Base-by-base conservation (phyloP, 2,888 invertebrate species). In the Atrina japonica region DNA sequence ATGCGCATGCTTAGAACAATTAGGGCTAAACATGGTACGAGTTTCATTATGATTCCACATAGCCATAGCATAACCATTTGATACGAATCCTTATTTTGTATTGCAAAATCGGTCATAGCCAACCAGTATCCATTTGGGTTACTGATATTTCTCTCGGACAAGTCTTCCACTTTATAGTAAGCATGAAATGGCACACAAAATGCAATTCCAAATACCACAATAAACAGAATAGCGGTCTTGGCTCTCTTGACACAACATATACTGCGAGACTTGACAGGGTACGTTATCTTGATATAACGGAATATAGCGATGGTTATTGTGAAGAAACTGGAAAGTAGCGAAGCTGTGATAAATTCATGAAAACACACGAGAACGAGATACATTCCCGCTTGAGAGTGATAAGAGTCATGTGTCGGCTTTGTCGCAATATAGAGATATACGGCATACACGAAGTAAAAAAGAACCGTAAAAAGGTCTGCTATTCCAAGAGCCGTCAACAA, bases 241-340 rank as follows among this genome's bases (percentile, higher is more conserved):
- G 56, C 56, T 11, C 56, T 25, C 21, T 21, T 56, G 1, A 56
- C 11, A 11, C 40, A 35, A 16, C 56, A 56, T 6, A 21, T 23
- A n/a, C 35, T 35, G 9, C 40, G 40, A 30, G 56, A 18, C 3
- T 40, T 18, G 14, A 23, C 16, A 11, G 56, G 56, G 14, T 56
- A 40, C 18, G 40, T 23, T 35, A 56, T 56, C 29, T 41, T 56
- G 9, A 56, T 35, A 40, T 40, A 56, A 7, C 56, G 18, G 56
- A 56, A 56, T 40, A 56, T 56, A 23, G 40, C 40, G 40, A 56
- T 30, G 7, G 35, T 40, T 23, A 56, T 56, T 35, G 56, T 56
- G n/a, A 56, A n/a, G 23, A 35, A 56, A 18, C 40, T 56, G 5
- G 56, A 56, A 40, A 56, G 56, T 40, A 56, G 35, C 16, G 35